Conservation (phyloP, 2,113 vertebrate species). For the Sylvietta virens region DNA sequence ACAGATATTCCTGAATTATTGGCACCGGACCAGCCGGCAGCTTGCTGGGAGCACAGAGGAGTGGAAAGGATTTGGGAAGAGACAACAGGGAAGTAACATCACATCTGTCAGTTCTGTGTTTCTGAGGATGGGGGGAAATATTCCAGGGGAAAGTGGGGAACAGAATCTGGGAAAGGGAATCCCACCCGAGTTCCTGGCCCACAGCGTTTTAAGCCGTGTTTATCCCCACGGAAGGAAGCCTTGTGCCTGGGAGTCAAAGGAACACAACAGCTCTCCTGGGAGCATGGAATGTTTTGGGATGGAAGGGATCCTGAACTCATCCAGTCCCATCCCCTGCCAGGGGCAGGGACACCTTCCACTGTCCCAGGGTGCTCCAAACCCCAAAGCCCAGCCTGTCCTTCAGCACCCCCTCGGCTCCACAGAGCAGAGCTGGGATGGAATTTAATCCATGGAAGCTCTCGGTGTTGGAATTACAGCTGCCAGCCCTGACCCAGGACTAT, state of each 20-base stretch:
- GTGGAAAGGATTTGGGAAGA: neutral
- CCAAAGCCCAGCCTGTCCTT: neutral
- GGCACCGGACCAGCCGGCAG: rapidly evolving
- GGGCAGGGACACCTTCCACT: neutral
- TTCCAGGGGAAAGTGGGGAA: neutral
- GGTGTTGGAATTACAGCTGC: rapidly evolving
- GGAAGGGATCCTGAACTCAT: neutral
- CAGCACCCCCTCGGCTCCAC: neutral
- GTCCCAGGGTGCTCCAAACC: neutral
- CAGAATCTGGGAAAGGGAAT: neutral
- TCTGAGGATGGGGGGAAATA: neutral
- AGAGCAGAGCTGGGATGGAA: neutral
- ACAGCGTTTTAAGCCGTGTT: rapidly evolving
- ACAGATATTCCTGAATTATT: neutral
- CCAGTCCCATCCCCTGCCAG: too few relatives aligned
- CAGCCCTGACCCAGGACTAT: neutral
- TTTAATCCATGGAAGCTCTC: rapidly evolving
- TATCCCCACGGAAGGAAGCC: neutral
- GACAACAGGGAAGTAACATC: rapidly evolving
- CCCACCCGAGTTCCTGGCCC: rapidly evolving
- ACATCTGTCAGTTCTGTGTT: neutral
- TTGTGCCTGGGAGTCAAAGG: neutral
- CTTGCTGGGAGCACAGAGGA: neutral
- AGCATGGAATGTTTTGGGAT: neutral
- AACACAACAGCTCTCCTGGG: neutral